phyloP scores from a whole-genome alignment of 2,888 invertebrate genomes.

The Diaperis boleti region DNA sequence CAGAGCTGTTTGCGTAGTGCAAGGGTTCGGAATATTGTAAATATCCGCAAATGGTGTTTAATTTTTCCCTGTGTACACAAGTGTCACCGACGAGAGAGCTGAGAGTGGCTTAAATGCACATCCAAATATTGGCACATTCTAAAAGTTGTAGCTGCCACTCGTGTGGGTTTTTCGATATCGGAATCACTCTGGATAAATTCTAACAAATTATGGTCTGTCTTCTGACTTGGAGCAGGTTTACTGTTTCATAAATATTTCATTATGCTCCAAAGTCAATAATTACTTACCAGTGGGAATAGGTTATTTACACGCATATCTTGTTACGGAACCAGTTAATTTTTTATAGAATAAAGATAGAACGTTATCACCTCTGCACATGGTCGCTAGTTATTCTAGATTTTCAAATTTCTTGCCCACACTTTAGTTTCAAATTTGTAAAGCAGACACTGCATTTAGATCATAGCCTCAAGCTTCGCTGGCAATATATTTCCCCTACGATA shows the following conservation, averaged over 20 bases:
- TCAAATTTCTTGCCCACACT: too few species aligned
- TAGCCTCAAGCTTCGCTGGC: conserved; percentile 5
- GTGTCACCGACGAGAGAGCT: background rate
- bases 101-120: background rate
- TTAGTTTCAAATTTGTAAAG: conserved; percentile 28
- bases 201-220: background rate
- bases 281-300: background rate
- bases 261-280: conserved; percentile 12
- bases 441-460: conserved; percentile 12
- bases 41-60: conserved; percentile 22
- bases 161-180: background rate
- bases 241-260: conserved; percentile 16
- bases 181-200: too few species aligned
- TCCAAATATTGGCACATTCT: conserved; percentile 1
- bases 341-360: background rate
- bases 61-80: conserved; percentile 10
- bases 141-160: background rate
- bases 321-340: conserved; percentile 6
- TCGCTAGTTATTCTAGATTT: too few species aligned
- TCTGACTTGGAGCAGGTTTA: conserved; percentile 1
- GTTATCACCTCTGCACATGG: too few species aligned
- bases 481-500: conserved; percentile 20
- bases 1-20: conserved; percentile 2
- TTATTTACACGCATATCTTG: conserved; percentile 4
- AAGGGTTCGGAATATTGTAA: conserved; percentile 23